Evolutionary conservation across 2,888 invertebrate species (phyloP).

Genomic region (Plebejus anna): DNA sequence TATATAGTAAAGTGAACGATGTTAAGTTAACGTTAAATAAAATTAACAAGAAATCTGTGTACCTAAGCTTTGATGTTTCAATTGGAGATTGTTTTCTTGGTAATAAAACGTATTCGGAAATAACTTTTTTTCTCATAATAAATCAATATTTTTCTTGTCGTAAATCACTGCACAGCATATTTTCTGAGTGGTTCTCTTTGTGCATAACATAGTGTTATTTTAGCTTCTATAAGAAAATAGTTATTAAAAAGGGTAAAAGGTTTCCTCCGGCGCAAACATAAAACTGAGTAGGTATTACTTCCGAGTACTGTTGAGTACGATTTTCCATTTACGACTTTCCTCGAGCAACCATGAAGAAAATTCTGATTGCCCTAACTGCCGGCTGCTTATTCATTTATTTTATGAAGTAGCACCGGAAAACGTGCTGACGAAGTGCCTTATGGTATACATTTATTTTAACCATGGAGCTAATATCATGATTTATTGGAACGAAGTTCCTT

Average conservation of each 20-base stretch:
- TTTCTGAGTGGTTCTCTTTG: neutral
- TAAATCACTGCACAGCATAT: neutral
- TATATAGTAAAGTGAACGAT: too few relatives aligned
- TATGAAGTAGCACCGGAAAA: neutral
- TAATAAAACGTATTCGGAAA: too few relatives aligned
- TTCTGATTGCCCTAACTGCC: neutral
- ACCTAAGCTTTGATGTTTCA: too few relatives aligned
- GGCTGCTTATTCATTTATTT: neutral
- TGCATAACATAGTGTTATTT: neutral
- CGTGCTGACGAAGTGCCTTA: neutral
- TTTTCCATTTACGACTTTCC: neutral
- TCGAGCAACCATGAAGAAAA: neutral
- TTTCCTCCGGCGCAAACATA: neutral
- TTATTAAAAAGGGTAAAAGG: conserved; percentile 17
- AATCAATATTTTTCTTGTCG: neutral
- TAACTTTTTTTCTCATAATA: neutral
- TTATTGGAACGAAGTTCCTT: too few relatives aligned
- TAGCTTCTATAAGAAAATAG: neutral
- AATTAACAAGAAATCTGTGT: too few relatives aligned
- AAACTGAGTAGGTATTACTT: neutral
- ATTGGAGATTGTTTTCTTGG: too few relatives aligned
- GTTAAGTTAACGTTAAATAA: too few relatives aligned
- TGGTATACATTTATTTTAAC: neutral
- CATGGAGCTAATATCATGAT: neutral
- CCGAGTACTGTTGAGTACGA: neutral